Evolutionary conservation across 1,140 invertebrate species (phyloP).

Genomic region (Vollenhovia emeryi): DNA sequence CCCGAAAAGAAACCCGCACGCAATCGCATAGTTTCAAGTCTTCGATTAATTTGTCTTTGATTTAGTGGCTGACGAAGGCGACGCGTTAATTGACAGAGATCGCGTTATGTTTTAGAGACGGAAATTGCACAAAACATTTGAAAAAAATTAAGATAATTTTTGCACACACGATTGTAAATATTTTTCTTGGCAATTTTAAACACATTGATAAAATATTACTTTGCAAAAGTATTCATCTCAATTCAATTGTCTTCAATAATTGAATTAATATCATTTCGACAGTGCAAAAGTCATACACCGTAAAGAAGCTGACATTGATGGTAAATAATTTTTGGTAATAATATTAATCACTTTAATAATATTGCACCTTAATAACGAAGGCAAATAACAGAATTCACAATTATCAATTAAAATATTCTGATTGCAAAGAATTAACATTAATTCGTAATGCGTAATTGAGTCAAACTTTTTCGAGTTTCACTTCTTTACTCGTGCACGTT

Average conservation of each 20-base stretch:
- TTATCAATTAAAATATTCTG: neutral
- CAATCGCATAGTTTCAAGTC: too few species aligned
- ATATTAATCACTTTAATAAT: too few species aligned
- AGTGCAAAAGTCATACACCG: too few species aligned
- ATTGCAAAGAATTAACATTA: neutral
- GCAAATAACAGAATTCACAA: too few species aligned
- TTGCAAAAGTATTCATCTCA: too few species aligned
- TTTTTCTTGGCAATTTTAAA: neutral
- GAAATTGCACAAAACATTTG: neutral
- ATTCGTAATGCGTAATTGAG: neutral
- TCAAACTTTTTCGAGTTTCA: neutral
- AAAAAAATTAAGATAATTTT: neutral
- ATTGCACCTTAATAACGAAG: too few species aligned
- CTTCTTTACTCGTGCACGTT: neutral
- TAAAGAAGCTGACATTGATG: too few species aligned
- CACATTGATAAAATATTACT: neutral
- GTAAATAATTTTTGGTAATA: too few species aligned
- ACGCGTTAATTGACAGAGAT: neutral
- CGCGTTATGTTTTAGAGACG: too few species aligned
- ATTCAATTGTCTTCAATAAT: neutral
- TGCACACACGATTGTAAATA: neutral
- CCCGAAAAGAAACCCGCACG: neutral
- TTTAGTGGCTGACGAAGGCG: neutral
- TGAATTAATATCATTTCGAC: neutral
- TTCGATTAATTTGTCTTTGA: neutral